Base-by-base conservation (phyloP, 2,888 invertebrate genomes). In the Drosophila neonasuta region DNA sequence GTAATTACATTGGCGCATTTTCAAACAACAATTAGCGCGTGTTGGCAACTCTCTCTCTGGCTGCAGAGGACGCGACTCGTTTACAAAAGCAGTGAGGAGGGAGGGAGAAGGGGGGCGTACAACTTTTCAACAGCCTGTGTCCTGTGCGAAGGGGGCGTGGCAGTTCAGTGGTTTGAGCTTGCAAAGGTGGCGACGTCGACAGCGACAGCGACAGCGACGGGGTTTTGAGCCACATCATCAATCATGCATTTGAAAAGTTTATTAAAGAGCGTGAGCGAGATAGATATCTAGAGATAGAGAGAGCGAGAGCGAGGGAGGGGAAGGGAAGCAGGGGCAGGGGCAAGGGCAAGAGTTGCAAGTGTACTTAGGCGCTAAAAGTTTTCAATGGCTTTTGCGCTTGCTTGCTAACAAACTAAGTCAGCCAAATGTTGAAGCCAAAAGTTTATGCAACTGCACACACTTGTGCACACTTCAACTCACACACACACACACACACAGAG, bases 241-340 rank as follows among this genome's bases (percentile, higher is more conserved):
- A 81, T 81, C 81, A 81, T 81, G 75, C 75, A 81, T 80, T 81
- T 80, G 79, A 79, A 81, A 81, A 81, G 75, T 83, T 83, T 80
- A 83, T 80, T 79, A 76, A 76, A 76, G 73, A 54, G 72, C 24
- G 36, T 42, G 58, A 30, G 50, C n/a, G 49, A 49, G 41, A 52
- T 36, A 39, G 51, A 29, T n/a, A 58, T 24, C 24, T 11, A 46
- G 15, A 32, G 17, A 17, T 17, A 17, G 17, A 17, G 3, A 17
- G 17, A 48, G 41, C 48, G n/a, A 45, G 41, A 57, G 44, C 24
- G 41, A n/a, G 34, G 48, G 11, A 36, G 36, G 10, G 49, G 29
- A 46, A 44, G 60, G 49, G 59, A 62, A 62, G 10, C 13, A 13
- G 17, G 39, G 11, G 56, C 24, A 24, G 36, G 10, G 11, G 30